Evolutionary conservation across 2,113 vertebrate species (phyloP).

Genomic region (Elgaria multicarinata): DNA sequence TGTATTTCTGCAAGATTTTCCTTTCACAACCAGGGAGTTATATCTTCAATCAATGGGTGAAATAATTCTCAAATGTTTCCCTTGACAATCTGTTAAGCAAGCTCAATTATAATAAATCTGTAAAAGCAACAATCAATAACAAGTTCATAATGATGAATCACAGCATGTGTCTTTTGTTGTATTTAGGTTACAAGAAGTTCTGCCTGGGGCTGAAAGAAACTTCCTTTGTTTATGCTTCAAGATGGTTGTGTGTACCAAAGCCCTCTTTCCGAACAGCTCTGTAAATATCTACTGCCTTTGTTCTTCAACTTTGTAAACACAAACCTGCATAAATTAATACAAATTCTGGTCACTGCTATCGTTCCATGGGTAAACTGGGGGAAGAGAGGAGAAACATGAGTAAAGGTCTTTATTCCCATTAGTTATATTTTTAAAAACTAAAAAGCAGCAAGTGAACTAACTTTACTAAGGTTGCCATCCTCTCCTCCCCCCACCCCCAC

Average conservation of each 20-base stretch:
- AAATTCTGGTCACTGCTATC: not conserved
- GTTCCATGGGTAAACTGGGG: not conserved
- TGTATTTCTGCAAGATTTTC: no score
- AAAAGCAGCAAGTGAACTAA: not conserved
- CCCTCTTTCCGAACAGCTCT: not conserved
- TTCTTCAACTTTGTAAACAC: not conserved
- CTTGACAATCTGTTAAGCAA: not conserved
- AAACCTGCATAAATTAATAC: not conserved
- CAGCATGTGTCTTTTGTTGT: not conserved
- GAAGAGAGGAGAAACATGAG: not conserved
- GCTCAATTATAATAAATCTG: conserved; percentile 9
- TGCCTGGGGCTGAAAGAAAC: not conserved
- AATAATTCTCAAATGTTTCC: conserved; percentile 13
- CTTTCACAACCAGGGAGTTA: no score
- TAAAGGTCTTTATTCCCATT: not conserved
- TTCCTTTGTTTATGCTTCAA: conserved; percentile 1
- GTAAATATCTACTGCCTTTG: not conserved
- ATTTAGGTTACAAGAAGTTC: conserved; percentile 6
- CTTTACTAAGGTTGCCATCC: not conserved
- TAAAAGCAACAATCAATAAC: conserved; percentile 10
- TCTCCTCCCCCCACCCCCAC: no score
- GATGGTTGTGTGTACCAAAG: not conserved
- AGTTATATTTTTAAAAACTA: not conserved
- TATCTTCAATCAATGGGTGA: not conserved
- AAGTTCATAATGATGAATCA: conserved; percentile 13